These are phyloP conservation scores for Meteorus cinctellus DNA, from an alignment of 2,888 invertebrate species.

Conservation along the genomic window DNA sequence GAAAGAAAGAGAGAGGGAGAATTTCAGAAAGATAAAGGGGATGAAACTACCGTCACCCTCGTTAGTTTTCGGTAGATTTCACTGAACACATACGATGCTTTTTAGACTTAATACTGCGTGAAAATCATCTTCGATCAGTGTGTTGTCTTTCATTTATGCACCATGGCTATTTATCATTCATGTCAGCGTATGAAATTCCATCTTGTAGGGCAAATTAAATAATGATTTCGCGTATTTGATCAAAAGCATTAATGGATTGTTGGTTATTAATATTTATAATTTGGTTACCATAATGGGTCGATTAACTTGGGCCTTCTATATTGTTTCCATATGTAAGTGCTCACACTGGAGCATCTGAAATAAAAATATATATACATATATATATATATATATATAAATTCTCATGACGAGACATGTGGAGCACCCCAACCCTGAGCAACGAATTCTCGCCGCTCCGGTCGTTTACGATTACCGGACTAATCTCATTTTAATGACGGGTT, in stretches of 20 bases:
- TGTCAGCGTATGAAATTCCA: not conserved
- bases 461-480: conserved; percentile 68
- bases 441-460: conserved; percentile 48
- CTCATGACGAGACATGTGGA: conserved; percentile 22
- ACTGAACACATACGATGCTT: conserved; percentile 66
- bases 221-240: not conserved
- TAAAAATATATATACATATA: conserved; percentile 45
- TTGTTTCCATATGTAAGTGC: too few relatives aligned
- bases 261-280: not conserved
- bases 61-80: conserved; percentile 70
- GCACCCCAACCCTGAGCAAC: conserved; percentile 34
- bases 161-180: not conserved
- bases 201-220: not conserved
- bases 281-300: not conserved
- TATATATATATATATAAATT: conserved; percentile 41
- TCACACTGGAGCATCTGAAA: conserved; percentile 15
- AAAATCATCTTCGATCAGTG: conserved; percentile 56
- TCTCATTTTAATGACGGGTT: conserved; percentile 73
- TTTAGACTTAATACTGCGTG: conserved; percentile 54
- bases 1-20: conserved; percentile 46
- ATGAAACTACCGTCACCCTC: conserved; percentile 66
- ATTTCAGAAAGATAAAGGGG: conserved; percentile 53
- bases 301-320: not conserved
- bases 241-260: not conserved
- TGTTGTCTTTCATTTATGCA: conserved; percentile 26